Percentiles rank a stretch among this genome's conserved stretches.
phyloP scores from a whole-genome alignment of 2,888 invertebrate species.

The Pyrgus malvae region DNA sequence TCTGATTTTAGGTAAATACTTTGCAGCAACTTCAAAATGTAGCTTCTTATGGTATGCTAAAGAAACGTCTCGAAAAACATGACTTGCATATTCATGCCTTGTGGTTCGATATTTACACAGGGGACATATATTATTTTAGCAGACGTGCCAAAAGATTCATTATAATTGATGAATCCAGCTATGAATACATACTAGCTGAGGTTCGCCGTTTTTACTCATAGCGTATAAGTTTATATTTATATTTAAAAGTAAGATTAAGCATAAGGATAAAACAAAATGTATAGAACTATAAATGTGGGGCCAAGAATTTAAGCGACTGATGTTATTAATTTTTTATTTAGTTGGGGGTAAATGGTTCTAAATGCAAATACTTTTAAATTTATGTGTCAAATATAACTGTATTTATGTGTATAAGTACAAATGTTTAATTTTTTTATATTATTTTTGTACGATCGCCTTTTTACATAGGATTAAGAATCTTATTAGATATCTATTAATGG shows the following conservation, averaged over 20 bases:
- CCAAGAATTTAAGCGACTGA: too few species aligned
- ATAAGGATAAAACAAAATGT: too few species aligned
- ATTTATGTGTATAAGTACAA: too few species aligned
- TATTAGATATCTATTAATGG: too few species aligned
- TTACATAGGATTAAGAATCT: too few species aligned
- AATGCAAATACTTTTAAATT: too few species aligned
- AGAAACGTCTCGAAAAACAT: constrained; percentile 89
- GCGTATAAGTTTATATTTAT: constrained; percentile 1
- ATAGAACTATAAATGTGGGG: too few species aligned
- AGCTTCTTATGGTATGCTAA: constrained; percentile 95
- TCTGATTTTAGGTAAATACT: constrained; percentile 87
- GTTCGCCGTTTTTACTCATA: constrained; percentile 90
- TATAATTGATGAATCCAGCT: constrained; percentile 91
- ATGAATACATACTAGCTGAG: constrained; percentile 88
- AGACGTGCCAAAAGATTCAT: constrained; percentile 92
- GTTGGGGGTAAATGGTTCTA: too few species aligned
- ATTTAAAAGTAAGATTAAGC: background rate
- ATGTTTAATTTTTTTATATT: too few species aligned
- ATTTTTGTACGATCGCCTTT: too few species aligned
- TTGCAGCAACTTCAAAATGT: constrained; percentile 96
- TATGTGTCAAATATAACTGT: too few species aligned
- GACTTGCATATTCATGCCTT: constrained; percentile 95
- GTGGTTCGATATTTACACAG: constrained; percentile 99
- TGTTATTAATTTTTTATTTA: too few species aligned
- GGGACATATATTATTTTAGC: constrained; percentile 97